Evolutionary conservation across 2,888 invertebrate species (phyloP), one percentile per base, ranked within the genome.

Genomic region (Volucella inanis): DNA sequence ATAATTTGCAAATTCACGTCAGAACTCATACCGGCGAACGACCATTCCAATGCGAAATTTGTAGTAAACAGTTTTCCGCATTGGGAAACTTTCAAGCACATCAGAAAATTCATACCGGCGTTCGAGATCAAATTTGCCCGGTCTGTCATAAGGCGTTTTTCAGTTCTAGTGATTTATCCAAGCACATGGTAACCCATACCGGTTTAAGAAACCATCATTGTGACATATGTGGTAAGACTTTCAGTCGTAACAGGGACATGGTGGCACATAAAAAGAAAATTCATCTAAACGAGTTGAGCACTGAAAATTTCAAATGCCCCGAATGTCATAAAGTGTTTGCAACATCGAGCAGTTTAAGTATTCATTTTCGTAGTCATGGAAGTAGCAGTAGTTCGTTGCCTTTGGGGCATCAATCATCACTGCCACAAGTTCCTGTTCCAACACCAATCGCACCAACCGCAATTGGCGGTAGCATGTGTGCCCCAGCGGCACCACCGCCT

Each of bases 41-140:
- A 77, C 94, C 94, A 0, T 94, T 94, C 87, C 94, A 94, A 81
- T 94, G 94, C 90, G 94, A 94, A 89, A 93, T 94, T 8, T 94
- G 94, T 89, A 94, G 94, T 67, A 94, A 94, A 89, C 93, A 93
- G 87, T 94, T 94, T 89, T 93, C 94, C 0, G 94, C 94, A 0
- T 91, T 94, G 89, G 94, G 94, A 0, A 94, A 94, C 89, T 93
- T 94, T 81, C 94, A 94, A 87, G 93, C 94, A 1, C 94, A 94
- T 89, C 92, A 94, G n/a, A 94, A 94, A 90, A 94, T 94, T 43
- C 94, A 94, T 79, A 93, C 93, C 0, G 94, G 94, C 0, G 93
- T 94, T 87, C 93, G 93, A 59, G 94, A 94, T 91, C 94, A 94
- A 92, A 91, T 93, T 15, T 94, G 94, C 89, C 91, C 93, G 0